Conservation (phyloP, 2,113 vertebrate species). For the Ibidorhyncha struthersii region DNA sequence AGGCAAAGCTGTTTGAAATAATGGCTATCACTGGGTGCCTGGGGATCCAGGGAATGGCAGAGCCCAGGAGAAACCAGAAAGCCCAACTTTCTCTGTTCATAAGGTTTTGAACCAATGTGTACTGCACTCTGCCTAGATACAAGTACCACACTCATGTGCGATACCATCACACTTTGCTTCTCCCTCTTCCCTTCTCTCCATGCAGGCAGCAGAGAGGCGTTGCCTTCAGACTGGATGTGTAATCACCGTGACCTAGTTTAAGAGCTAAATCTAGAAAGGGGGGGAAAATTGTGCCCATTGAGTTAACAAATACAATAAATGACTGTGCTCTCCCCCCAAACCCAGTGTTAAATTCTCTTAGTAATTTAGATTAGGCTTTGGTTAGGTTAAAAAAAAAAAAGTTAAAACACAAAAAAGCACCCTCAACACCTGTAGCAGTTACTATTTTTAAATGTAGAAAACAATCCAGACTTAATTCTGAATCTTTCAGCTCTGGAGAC, state of each 20-base stretch:
- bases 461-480: not conserved
- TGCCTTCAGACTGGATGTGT: not conserved
- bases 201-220: not conserved
- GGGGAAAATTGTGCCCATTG: not conserved
- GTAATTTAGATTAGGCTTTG: not conserved
- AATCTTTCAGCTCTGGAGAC: not conserved
- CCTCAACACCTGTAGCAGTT: not conserved
- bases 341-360: not conserved
- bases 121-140: not conserved
- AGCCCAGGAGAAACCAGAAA: not conserved
- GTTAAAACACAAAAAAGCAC: no score
- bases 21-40: not conserved
- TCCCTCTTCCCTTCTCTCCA: not conserved
- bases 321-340: not conserved
- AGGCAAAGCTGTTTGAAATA: not conserved
- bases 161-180: not conserved
- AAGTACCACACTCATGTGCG: not conserved
- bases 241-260: not conserved
- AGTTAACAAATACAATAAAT: not conserved
- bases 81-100: not conserved
- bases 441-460: not conserved
- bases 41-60: not conserved
- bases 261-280: not conserved
- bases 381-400: not conserved
- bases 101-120: not conserved